A percentile compares a stretch with the other conserved stretches of the same genome.
phyloP scores from a whole-genome alignment of 2,888 invertebrate species.

The Pollenia griseotomentosa region DNA sequence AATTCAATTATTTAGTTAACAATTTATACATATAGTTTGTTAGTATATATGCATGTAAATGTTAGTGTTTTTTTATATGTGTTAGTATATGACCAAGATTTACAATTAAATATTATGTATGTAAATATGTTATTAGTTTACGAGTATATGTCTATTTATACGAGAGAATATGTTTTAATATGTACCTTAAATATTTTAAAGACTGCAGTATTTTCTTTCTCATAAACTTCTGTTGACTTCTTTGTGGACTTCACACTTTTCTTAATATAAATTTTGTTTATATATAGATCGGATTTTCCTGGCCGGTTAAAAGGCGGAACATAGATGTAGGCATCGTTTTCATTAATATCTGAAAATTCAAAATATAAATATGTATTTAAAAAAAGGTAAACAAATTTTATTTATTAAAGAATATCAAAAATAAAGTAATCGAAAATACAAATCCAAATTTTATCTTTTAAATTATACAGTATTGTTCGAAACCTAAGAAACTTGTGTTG shows the following conservation, averaged over 20 bases:
- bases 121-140: slow-evolving; percentile 29
- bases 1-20: slow-evolving; percentile 68
- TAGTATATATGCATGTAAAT: slow-evolving; percentile 47
- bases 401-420: not conserved
- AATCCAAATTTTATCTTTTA: no score
- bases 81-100: slow-evolving; percentile 63
- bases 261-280: slow-evolving; percentile 84
- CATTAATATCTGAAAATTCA: slow-evolving; percentile 94
- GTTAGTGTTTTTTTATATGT: slow-evolving; percentile 36
- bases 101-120: slow-evolving; percentile 56
- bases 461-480: no score
- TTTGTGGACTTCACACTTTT: slow-evolving; percentile 18
- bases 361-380: slow-evolving; percentile 3
- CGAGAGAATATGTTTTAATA: slow-evolving; percentile 28
- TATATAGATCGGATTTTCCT: slow-evolving; percentile 99
- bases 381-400: not conserved
- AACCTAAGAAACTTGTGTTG: no score
- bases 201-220: slow-evolving; percentile 3
- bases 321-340: slow-evolving; percentile 99
- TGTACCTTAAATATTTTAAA: slow-evolving; percentile 45
- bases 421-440: not conserved
- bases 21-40: slow-evolving; percentile 58
- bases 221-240: slow-evolving; percentile 14
- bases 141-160: slow-evolving; percentile 54
- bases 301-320: slow-evolving; percentile 99